Evolutionary conservation across 2,113 vertebrate species (phyloP).

Genomic region (Rattus norvegicus): GRCr8 NC_086020.1:135191001-135191500

Average conservation of each 20-base stretch:
- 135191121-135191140: not conserved
- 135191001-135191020: no score
- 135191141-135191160: not conserved
- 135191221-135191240: not conserved
- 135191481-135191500: not conserved
- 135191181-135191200: not conserved
- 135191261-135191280: not conserved
- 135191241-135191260: not conserved
- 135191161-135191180: not conserved
- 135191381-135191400: not conserved
- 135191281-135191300: not conserved
- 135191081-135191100: no score
- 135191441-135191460: not conserved
- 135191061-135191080: no score
- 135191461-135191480: not conserved
- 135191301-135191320: not conserved
- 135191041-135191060: no score
- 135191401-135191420: not conserved
- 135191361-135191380: not conserved
- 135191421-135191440: fast-evolving
- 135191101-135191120: not conserved
- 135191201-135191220: not conserved
- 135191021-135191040: no score
- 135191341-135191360: not conserved
- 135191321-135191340: not conserved